These are phyloP conservation scores for Myzus persicae DNA, from an alignment of 1,140 invertebrate genomes.

Conservation along the genomic window DNA sequence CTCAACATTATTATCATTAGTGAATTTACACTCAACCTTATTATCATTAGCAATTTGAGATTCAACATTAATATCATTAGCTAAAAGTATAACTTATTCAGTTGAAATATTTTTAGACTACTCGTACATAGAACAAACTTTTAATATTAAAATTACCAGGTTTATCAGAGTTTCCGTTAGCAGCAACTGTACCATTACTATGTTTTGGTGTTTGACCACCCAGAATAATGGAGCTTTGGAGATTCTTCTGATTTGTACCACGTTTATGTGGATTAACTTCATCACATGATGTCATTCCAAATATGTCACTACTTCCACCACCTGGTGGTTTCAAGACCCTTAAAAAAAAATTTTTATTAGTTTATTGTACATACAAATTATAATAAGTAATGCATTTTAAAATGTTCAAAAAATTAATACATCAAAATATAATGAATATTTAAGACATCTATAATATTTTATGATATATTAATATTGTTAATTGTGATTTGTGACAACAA, in stretches of 20 bases:
- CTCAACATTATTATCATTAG: conserved; percentile 14
- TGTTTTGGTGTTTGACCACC: conserved; percentile 54
- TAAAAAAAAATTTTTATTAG: conserved; percentile 46
- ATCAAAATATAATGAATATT: background rate
- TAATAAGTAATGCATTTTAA: background rate
- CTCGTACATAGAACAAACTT: background rate
- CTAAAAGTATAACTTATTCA: background rate
- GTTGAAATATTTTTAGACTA: background rate
- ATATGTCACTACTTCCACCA: conserved; percentile 73
- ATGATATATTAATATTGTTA: background rate
- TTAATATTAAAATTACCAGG: conserved; percentile 37
- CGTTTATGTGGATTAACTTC: conserved; percentile 55
- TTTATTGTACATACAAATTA: background rate
- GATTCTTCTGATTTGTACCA: conserved; percentile 56
- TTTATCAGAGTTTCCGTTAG: conserved; percentile 37
- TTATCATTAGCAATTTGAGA: background rate
- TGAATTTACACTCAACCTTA: background rate
- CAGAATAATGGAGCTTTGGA: conserved; percentile 54
- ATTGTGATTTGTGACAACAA: background rate
- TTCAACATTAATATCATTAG: conserved; percentile 25
- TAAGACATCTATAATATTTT: background rate
- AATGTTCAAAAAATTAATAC: background rate
- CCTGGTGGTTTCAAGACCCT: conserved; percentile 75
- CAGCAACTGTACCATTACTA: conserved; percentile 3
- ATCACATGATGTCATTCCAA: conserved; percentile 64